Evolutionary conservation across 2,113 vertebrate genomes (phyloP).

Genomic region (Chauna torquata): DNA sequence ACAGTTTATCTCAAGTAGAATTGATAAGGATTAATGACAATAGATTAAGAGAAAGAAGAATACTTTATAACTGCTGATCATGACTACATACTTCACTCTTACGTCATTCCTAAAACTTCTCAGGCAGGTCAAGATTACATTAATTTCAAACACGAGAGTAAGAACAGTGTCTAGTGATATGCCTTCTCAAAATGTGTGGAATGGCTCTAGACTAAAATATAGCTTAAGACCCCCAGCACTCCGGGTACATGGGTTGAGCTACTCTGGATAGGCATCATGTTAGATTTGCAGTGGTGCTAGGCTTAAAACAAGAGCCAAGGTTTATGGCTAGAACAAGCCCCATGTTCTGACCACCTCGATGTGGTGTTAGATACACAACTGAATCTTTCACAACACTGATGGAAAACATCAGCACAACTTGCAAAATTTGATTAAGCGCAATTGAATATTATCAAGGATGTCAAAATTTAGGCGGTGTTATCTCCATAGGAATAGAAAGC

Average conservation of each 20-base stretch:
- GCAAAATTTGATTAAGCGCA: not conserved
- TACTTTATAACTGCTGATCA: not conserved
- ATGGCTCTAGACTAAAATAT: not conserved
- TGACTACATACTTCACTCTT: not conserved
- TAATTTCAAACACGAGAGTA: not conserved
- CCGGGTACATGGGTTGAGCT: not conserved
- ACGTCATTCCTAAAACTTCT: not conserved
- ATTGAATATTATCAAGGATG: fast-evolving
- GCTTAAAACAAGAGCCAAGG: not conserved
- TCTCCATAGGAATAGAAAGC: not conserved
- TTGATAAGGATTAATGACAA: not conserved
- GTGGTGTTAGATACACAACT: not conserved
- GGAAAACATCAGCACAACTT: not conserved
- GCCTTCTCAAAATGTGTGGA: not conserved
- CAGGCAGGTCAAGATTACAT: not conserved
- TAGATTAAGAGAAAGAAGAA: not conserved
- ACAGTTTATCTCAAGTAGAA: not conserved
- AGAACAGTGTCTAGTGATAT: not conserved
- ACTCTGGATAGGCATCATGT: not conserved
- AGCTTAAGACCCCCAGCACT: not conserved
- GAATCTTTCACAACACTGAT: not conserved
- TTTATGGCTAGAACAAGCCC: not conserved
- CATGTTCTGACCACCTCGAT: not conserved
- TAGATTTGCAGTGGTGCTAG: not conserved
- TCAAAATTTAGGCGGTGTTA: not conserved